These are phyloP conservation scores for Rhingia campestris DNA, from an alignment of 2,888 invertebrate genomes.

Conservation along the genomic window DNA sequence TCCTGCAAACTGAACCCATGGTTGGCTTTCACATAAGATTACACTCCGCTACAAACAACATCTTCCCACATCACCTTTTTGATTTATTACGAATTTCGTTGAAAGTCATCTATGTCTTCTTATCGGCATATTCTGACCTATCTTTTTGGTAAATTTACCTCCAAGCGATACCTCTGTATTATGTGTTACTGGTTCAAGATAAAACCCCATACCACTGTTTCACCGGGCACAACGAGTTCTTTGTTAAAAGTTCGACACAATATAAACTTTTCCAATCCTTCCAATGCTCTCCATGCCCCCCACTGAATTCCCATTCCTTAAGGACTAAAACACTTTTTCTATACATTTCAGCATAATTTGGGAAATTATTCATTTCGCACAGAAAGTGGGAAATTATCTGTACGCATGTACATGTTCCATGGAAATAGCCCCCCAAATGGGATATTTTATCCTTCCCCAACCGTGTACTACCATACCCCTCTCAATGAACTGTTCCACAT, in stretches of 20 bases:
- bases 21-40: no score
- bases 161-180: not conserved
- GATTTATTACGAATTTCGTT: not conserved
- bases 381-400: constrained; percentile 23
- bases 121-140: constrained; percentile 4
- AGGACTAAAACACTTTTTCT: constrained; percentile 2
- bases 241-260: not conserved
- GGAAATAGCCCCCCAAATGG: not conserved
- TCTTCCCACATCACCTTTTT: not conserved
- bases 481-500: constrained; percentile 15
- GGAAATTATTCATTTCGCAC: not conserved
- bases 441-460: constrained; percentile 16
- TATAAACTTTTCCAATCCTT: not conserved
- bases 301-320: not conserved
- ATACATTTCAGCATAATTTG: not conserved
- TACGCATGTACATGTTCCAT: constrained; percentile 59
- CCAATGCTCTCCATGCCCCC: not conserved
- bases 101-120: constrained; percentile 1
- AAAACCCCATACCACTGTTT: not conserved
- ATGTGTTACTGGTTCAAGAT: not conserved
- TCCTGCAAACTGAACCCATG: no score
- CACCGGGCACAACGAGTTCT: constrained; percentile 1
- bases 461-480: not conserved
- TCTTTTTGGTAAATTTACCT: constrained; percentile 9
- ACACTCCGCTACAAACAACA: not conserved